phyloP scores from a whole-genome alignment of 2,797 vertebrate species.

The Cuculus canorus region DNA sequence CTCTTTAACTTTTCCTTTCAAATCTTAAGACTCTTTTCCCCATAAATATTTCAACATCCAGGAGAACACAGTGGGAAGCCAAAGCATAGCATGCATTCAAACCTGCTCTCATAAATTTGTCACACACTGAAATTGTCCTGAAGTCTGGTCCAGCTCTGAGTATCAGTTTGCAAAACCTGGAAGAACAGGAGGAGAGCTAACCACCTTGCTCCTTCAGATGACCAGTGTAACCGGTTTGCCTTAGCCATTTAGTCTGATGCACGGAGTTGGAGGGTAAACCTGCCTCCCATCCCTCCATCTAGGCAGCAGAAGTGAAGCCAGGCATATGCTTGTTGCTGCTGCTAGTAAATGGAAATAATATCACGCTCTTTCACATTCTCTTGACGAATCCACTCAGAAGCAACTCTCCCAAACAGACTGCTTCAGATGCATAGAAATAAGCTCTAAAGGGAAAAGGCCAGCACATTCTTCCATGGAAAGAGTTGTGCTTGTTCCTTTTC shows the following conservation, averaged over 20 bases:
- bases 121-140: neutral
- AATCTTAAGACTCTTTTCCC: neutral
- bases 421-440: neutral
- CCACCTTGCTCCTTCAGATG: neutral
- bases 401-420: neutral
- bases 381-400: neutral
- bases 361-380: neutral
- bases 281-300: neutral
- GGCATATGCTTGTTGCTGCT: neutral
- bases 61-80: neutral
- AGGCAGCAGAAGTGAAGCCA: neutral
- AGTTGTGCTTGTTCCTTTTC: neutral
- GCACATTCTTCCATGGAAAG: neutral
- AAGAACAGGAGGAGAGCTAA: neutral
- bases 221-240: neutral
- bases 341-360: neutral
- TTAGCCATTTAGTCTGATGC: neutral
- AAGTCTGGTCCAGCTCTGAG: neutral
- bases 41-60: constrained; percentile 23
- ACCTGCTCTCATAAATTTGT: neutral
- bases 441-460: neutral
- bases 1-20: neutral
- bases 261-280: neutral
- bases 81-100: neutral
- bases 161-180: neutral